Evolutionary conservation across 2,797 vertebrate species (phyloP).

Genomic region (Falco cherrug): DNA sequence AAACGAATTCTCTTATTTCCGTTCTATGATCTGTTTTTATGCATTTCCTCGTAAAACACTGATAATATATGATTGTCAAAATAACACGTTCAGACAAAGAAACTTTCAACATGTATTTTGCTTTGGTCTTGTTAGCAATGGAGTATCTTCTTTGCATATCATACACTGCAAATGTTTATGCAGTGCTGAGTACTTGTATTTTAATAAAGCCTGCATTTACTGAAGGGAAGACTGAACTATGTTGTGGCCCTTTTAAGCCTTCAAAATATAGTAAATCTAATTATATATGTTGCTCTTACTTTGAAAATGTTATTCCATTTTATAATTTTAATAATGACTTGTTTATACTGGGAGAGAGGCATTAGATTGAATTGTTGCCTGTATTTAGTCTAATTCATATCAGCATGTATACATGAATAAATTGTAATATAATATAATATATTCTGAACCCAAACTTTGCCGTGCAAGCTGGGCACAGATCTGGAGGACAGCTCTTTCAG

Average conservation of each 20-base stretch:
- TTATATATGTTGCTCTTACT: constrained; percentile 75
- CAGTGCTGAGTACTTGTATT: constrained; percentile 61
- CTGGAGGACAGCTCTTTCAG: not conserved
- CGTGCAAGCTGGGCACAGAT: not conserved
- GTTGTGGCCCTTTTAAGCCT: constrained; percentile 65
- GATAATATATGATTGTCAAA: constrained; percentile 76
- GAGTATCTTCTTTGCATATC: constrained; percentile 73
- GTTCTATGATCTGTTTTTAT: constrained; percentile 69
- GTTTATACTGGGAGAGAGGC: constrained; percentile 69
- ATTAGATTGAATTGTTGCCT: constrained; percentile 65
- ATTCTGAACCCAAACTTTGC: constrained; percentile 47
- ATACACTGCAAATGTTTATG: constrained; percentile 71
- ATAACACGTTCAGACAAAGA: constrained; percentile 75
- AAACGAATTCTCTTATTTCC: constrained; percentile 66
- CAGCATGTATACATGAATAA: constrained; percentile 60
- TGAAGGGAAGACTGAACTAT: constrained; percentile 69
- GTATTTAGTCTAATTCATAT: constrained; percentile 70
- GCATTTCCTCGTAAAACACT: constrained; percentile 74
- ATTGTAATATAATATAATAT: not conserved
- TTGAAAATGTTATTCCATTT: constrained; percentile 72
- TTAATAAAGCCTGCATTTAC: constrained; percentile 73
- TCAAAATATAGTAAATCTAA: constrained; percentile 74
- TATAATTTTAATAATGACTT: constrained; percentile 75
- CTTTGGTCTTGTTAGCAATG: constrained; percentile 72
- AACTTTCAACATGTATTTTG: constrained; percentile 74